Conservation (phyloP, 2,797 vertebrate genomes). For the Sebastes kiyomatsui region DNA sequence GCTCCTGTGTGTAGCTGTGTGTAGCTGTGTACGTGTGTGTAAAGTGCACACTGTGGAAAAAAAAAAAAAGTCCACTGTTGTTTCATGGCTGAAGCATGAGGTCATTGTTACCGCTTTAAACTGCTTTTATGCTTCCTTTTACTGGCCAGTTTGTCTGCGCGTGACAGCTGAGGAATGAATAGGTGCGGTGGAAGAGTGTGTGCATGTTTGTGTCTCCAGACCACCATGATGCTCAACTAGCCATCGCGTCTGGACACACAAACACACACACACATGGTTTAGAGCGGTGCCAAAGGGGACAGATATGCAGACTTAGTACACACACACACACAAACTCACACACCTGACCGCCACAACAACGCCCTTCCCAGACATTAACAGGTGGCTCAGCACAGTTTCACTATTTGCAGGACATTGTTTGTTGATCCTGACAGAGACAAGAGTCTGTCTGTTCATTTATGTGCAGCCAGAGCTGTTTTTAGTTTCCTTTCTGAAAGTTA, state of each 20-base stretch:
- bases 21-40: neutral
- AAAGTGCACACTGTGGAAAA: neutral
- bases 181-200: slow-evolving; percentile 27
- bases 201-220: slow-evolving; percentile 51
- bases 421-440: slow-evolving; percentile 16
- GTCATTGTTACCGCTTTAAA: slow-evolving; percentile 61
- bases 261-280: neutral
- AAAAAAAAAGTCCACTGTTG: slow-evolving; percentile 26
- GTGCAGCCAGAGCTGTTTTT: neutral
- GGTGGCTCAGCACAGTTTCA: slow-evolving; percentile 38
- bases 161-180: slow-evolving; percentile 58
- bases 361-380: slow-evolving; percentile 46
- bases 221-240: slow-evolving; percentile 55
- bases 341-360: slow-evolving; percentile 38
- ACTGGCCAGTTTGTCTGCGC: slow-evolving; percentile 38
- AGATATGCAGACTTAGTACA: slow-evolving; percentile 40
- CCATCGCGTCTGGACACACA: slow-evolving; percentile 28
- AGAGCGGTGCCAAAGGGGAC: slow-evolving; percentile 28
- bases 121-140: slow-evolving; percentile 60
- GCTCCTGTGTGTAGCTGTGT: slow-evolving; percentile 34
- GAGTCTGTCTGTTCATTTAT: neutral
- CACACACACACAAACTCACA: slow-evolving; percentile 16
- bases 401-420: slow-evolving; percentile 3
- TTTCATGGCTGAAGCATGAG: slow-evolving; percentile 68
- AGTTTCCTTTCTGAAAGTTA: neutral